Evolutionary conservation across 2,888 invertebrate genomes (phyloP).

Genomic region (Gastracanthus pulcherrimus): DNA sequence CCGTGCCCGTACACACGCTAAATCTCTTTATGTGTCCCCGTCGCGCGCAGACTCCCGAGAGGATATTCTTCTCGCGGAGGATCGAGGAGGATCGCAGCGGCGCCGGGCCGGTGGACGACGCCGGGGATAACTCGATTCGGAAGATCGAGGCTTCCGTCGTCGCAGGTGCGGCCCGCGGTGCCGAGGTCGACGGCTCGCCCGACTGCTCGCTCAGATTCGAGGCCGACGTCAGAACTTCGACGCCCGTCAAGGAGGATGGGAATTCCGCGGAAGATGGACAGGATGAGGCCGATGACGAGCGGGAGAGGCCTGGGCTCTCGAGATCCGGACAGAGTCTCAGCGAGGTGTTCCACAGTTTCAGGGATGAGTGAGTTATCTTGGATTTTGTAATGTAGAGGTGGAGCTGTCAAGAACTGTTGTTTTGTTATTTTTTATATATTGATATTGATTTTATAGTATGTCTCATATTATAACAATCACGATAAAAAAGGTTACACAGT

Average conservation of each 20-base stretch:
- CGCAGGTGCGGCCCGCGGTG: conserved; percentile 44
- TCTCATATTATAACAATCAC: too few relatives aligned
- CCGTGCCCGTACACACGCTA: too few relatives aligned
- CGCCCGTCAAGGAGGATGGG: conserved; percentile 41
- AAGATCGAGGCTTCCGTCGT: conserved; percentile 29
- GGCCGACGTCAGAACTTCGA: conserved; percentile 46
- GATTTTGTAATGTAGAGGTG: too few relatives aligned
- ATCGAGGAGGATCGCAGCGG: conserved; percentile 51
- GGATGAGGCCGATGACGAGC: background rate
- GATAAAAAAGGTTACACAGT: too few relatives aligned
- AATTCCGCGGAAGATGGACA: background rate
- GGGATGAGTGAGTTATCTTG: conserved; percentile 40
- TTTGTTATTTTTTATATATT: too few relatives aligned
- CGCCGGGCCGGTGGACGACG: conserved; percentile 31
- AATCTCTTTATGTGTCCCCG: conserved; percentile 18
- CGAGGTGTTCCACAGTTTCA: conserved; percentile 21
- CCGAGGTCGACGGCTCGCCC: conserved; percentile 39
- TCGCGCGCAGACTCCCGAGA: conserved; percentile 52
- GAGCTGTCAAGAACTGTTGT: too few relatives aligned
- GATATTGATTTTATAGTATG: too few relatives aligned
- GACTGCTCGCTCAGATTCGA: conserved; percentile 14
- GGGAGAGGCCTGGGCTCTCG: background rate
- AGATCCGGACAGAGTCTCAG: background rate
- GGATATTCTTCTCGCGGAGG: conserved; percentile 47
- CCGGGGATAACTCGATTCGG: conserved; percentile 60